phyloP scores from a whole-genome alignment of 2,888 invertebrate genomes.

The Camptogramma bilineatum region DNA sequence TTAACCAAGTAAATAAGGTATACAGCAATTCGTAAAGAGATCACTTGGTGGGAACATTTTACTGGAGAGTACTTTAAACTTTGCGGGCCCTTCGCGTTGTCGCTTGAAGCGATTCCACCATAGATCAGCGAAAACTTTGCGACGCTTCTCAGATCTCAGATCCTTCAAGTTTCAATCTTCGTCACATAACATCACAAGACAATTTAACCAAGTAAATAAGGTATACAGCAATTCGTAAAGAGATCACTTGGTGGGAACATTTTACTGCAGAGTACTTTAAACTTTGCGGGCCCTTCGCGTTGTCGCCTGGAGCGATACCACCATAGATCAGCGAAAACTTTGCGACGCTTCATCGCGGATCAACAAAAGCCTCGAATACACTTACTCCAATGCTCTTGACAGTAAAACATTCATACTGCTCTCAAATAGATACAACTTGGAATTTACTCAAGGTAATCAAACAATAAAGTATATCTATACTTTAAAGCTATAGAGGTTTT shows the following conservation, averaged over 20 bases:
- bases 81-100: constrained; percentile 64
- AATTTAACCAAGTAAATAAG: constrained; percentile 66
- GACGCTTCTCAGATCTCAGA: constrained; percentile 39
- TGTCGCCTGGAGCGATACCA: constrained; percentile 65
- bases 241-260: constrained; percentile 70
- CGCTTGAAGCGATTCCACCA: constrained; percentile 62
- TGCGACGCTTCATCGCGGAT: constrained; percentile 44
- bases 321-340: constrained; percentile 40
- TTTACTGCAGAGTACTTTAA: constrained; percentile 74
- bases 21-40: constrained; percentile 64
- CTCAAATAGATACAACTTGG: neutral
- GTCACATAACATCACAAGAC: constrained; percentile 49
- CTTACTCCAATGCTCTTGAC: neutral
- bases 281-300: constrained; percentile 64
- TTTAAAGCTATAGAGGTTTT: too few species aligned
- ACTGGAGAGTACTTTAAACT: constrained; percentile 74
- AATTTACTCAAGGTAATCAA: neutral
- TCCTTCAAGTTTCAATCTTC: constrained; percentile 39
- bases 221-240: constrained; percentile 62
- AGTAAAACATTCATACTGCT: neutral
- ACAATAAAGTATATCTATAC: neutral
- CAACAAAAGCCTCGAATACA: constrained; percentile 7
- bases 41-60: constrained; percentile 71
- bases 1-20: constrained; percentile 64
- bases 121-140: constrained; percentile 22